Evolutionary conservation across 2,797 vertebrate species (phyloP).

Genomic region (Allobates femoralis): DNA sequence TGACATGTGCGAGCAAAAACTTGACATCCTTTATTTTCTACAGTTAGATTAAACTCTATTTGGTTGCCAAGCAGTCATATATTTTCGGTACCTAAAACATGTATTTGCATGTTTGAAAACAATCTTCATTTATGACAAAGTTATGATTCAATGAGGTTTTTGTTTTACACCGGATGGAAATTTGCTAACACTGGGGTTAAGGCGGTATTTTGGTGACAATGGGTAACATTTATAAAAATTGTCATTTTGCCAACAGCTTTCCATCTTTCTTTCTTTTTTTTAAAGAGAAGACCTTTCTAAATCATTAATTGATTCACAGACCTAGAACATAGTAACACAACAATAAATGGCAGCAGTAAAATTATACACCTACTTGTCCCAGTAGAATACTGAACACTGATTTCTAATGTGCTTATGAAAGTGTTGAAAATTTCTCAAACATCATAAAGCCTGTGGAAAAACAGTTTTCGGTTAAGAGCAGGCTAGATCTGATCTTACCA

Average conservation of each 20-base stretch:
- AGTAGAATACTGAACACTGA: no score
- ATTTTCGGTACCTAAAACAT: not conserved
- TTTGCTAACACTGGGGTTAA: constrained; percentile 13
- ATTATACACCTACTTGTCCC: not conserved
- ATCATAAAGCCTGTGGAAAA: no score
- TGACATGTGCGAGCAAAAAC: not conserved
- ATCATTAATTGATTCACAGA: not conserved
- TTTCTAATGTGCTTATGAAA: no score
- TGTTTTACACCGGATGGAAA: not conserved
- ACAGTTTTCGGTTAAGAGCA: no score
- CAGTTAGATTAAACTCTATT: not conserved
- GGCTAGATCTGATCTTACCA: no score
- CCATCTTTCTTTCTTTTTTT: not conserved
- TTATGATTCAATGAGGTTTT: not conserved
- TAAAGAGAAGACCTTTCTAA: not conserved
- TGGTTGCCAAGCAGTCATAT: not conserved
- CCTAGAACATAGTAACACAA: not conserved
- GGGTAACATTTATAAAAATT: not conserved
- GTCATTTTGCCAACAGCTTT: not conserved
- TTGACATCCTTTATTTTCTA: not conserved
- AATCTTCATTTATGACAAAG: not conserved
- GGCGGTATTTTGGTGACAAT: not conserved
- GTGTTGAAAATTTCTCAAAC: no score
- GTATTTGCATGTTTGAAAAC: not conserved
- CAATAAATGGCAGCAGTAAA: not conserved